Evolutionary conservation across 2,888 invertebrate genomes (phyloP).

Genomic region (Epinotia demarniana): DNA sequence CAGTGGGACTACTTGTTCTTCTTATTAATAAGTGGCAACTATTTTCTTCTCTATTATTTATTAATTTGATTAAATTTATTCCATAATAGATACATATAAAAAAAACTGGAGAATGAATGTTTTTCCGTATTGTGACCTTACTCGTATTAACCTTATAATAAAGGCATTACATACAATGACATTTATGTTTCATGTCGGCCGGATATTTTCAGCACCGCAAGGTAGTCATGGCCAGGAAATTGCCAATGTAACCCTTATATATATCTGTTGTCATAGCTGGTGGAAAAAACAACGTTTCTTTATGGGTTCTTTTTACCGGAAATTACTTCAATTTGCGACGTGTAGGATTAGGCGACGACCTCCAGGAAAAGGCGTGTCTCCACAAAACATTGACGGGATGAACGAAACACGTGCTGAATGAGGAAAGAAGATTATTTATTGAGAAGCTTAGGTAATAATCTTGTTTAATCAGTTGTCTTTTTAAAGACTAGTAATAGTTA

Average conservation of each 20-base stretch:
- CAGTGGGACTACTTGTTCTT: too few species aligned
- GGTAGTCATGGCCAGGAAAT: slow-evolving; percentile 52
- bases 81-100: too few species aligned
- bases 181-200: slow-evolving; percentile 31
- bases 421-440: background rate
- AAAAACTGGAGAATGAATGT: background rate
- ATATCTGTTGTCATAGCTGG: slow-evolving; percentile 41
- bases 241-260: slow-evolving; percentile 48
- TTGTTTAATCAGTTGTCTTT: background rate
- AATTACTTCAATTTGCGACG: slow-evolving; percentile 56
- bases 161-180: slow-evolving; percentile 35
- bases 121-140: background rate
- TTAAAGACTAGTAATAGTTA: too few species aligned
- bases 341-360: slow-evolving; percentile 37
- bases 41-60: too few species aligned
- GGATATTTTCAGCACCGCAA: slow-evolving; percentile 51
- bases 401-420: background rate
- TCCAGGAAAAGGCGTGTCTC: background rate
- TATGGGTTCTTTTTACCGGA: slow-evolving; percentile 48
- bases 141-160: slow-evolving; percentile 2
- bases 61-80: too few species aligned
- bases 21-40: too few species aligned
- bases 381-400: background rate
- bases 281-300: slow-evolving; percentile 51
- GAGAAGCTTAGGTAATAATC: background rate